Base-by-base conservation (phyloP, 2,797 vertebrate species). In the Scolopax bukidnonensis region DNA sequence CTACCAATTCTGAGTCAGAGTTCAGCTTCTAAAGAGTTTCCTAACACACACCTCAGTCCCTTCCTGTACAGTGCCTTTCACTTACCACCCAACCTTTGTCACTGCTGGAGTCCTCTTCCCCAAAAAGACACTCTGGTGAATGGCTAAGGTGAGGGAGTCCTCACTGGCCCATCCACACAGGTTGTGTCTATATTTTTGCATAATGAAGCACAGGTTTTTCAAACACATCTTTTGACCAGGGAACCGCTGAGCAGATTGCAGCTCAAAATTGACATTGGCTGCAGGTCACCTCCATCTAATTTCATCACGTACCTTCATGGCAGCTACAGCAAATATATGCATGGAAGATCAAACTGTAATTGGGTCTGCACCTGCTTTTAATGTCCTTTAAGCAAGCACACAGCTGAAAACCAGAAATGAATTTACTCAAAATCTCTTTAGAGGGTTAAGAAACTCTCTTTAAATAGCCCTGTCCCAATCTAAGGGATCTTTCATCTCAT, bases 381-480 rank as follows among this genome's bases (percentile, higher is more conserved):
- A n/a, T n/a, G n/a, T n/a, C 54, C 16, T 84, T 50, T 84, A 82
- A 76, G 40, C 11, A 76, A 74, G 21, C 12, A 70, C 13, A 59
- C 9, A 77, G 23, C 33, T 32, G 23, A 93, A 82, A 87, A 80
- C 6, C 6, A 57, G 57, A 45, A 91, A 60, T 1, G 1, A 77
- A 67, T 11, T 75, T 68, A 41, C 67, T 63, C 40, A 47, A 40
- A 79, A 45, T 27, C 28, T 65, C 90, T 92, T 48, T 8, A 84
- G 27, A 93, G 57, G 17, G 15, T 63, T 87, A 76, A 82, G 77
- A 93, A 90, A 78, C 28, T 65, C 36, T 61, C 50, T 85, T 80
- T 65, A 48, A 89, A 84, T 36, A 88, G 43, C 32, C 13, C 51
- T 87, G 56, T 69, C 67, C 77, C 76, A 69, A 88, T 85, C 82